phyloP scores from a whole-genome alignment of 37 sponge, comb jelly and placozoan genomes.

The Chondrilla cf. caribensis region DNA sequence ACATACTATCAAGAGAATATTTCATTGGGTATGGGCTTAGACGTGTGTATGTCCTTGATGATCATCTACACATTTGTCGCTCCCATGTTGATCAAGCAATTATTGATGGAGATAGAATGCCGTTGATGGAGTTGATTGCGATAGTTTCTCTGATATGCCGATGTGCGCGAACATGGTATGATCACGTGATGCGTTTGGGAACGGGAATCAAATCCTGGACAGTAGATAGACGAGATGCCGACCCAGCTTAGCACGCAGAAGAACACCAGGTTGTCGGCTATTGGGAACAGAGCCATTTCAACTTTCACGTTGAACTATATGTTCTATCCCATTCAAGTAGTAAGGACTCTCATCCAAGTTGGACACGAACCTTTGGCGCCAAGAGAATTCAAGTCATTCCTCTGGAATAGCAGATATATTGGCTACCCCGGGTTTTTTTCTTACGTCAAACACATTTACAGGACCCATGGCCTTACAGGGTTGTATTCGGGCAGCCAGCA shows the following conservation, averaged over 20 bases:
- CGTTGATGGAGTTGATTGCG: too few species aligned
- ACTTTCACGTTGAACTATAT: not conserved
- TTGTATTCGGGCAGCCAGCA: not conserved
- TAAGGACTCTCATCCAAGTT: slow-evolving; percentile 16
- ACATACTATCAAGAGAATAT: too few species aligned
- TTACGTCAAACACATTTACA: not conserved
- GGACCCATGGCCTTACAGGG: not conserved
- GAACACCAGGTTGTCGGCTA: not conserved
- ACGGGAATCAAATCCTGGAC: too few species aligned
- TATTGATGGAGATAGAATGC: too few species aligned
- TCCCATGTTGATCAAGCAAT: too few species aligned
- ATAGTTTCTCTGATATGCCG: too few species aligned
- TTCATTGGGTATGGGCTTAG: too few species aligned
- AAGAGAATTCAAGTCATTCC: not conserved
- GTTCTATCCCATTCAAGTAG: slow-evolving; percentile 18
- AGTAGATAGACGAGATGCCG: too few species aligned
- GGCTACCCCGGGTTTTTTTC: not conserved
- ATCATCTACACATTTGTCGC: too few species aligned
- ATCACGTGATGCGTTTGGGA: too few species aligned
- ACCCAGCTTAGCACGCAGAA: not conserved
- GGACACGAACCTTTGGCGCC: slow-evolving; percentile 25
- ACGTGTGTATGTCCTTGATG: too few species aligned
- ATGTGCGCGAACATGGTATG: too few species aligned
- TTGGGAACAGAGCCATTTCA: not conserved
- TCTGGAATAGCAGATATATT: not conserved